Evolutionary conservation across 1,140 invertebrate genomes (phyloP), one percentile per base, ranked within the genome.

Genomic region (Frieseomelitta varia): DNA sequence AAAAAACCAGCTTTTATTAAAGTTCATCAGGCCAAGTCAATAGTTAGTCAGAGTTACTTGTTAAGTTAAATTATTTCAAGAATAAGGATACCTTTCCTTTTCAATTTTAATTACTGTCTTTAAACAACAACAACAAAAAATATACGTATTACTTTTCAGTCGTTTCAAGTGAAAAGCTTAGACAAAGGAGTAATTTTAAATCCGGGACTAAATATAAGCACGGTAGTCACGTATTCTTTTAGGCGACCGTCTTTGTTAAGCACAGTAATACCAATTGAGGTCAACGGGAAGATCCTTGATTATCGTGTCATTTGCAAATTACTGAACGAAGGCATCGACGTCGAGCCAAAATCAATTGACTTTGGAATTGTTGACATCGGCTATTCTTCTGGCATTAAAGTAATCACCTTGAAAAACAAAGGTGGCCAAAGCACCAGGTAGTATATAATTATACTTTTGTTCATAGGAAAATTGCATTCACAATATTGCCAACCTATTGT

Each of bases 301-400:
- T 93, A 94, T 79, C 83, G 76, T 4, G 79, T 91, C 19, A 56
- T 89, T 71, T 89, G 85, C 61, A 88, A 79, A 17, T 30, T 87
- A 10, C 76, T 79, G 17, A 73, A 30, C 11, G 76, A 86, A 68
- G 51, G 79, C 24, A 78, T 93, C 4, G 73, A 39, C 6, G 81
- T 90, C 3, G 85, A 89, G 19, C 91, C 93, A 0, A 75, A 74
- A 11, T 75, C 63, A 4, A 79, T 94, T 12, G 91, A 94, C 77
- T 93, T 94, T 79, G 92, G 92, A 12, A 90, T 73, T 11, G 86
- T 94, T 1, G 91, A 94, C 47, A 58, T 92, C 27, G 91, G 91
- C 1, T 84, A 79, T 21, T 74, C 87, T 0, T 91, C 91, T 19
- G 79, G 81, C 12, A 85, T 88, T 14, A 89, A 90, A 80, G 87